Evolutionary conservation across 2,113 vertebrate genomes (phyloP).

Genomic region (Pseudopodoces humilis): DNA sequence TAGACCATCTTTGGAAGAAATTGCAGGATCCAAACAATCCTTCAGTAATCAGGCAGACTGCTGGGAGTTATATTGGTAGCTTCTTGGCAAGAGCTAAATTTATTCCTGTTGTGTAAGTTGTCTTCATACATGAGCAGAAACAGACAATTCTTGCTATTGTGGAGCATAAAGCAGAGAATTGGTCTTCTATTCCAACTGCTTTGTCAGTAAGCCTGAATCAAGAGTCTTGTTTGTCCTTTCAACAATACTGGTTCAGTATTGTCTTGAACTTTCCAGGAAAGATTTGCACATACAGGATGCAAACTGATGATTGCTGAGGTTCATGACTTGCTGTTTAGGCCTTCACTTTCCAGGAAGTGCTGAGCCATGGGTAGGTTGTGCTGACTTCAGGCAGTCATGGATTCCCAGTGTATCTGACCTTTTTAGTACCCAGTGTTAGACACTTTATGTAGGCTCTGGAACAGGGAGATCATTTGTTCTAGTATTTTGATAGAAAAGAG

Average conservation of each 20-base stretch:
- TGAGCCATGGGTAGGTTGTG: not conserved
- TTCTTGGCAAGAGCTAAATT: slow-evolving; percentile 94
- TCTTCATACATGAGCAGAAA: not conserved
- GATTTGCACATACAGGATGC: not conserved
- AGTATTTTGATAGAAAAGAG: not conserved
- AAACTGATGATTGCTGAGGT: not conserved
- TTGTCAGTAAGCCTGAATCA: not conserved
- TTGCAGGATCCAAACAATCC: slow-evolving; percentile 88
- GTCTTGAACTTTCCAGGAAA: not conserved
- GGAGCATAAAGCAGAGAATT: not conserved
- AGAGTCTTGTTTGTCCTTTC: not conserved
- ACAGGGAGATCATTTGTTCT: not conserved
- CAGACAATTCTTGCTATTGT: not conserved
- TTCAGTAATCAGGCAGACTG: slow-evolving; percentile 87
- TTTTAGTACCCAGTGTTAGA: not conserved
- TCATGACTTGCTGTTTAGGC: not conserved
- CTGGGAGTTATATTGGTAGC: slow-evolving; percentile 91
- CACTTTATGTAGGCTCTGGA: not conserved
- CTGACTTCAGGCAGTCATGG: not conserved
- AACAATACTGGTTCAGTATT: not conserved
- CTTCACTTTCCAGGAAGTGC: not conserved
- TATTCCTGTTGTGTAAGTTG: slow-evolving; percentile 88
- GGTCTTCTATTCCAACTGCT: not conserved
- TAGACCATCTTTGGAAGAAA: slow-evolving; percentile 95
- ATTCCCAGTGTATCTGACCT: not conserved